These are phyloP conservation scores for Pachycephus smyrnensis DNA, from an alignment of 2,888 invertebrate species.

Conservation along the genomic window DNA sequence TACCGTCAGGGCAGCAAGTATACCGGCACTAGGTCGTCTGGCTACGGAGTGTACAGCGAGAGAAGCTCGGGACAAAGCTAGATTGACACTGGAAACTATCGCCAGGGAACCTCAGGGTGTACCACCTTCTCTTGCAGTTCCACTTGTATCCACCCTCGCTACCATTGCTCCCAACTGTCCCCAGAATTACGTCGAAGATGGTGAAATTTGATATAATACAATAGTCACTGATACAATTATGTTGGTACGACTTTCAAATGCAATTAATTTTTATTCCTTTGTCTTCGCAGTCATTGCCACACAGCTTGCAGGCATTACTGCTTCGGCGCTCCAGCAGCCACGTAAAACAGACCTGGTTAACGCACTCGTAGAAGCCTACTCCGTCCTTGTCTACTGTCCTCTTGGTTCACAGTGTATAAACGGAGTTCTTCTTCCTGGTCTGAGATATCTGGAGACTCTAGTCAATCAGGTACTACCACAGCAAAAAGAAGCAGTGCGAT, in stretches of 20 bases:
- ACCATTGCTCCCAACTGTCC: slow-evolving; percentile 73
- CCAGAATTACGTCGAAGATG: slow-evolving; percentile 70
- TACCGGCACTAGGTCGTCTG: slow-evolving; percentile 75
- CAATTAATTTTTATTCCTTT: not conserved
- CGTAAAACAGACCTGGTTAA: slow-evolving; percentile 72
- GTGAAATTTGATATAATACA: slow-evolving; percentile 55
- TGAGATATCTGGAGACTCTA: slow-evolving; percentile 69
- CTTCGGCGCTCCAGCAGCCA: slow-evolving; percentile 71
- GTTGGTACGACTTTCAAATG: not conserved
- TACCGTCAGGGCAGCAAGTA: slow-evolving; percentile 73
- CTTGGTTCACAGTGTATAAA: slow-evolving; percentile 68
- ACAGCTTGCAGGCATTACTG: slow-evolving; percentile 71
- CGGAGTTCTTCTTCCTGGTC: slow-evolving; percentile 68
- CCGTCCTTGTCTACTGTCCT: slow-evolving; percentile 71
- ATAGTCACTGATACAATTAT: slow-evolving; percentile 37
- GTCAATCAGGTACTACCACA: slow-evolving; percentile 67
- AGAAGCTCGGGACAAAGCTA: slow-evolving; percentile 71
- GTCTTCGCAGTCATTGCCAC: slow-evolving; percentile 73
- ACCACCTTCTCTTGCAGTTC: slow-evolving; percentile 67
- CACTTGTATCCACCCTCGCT: slow-evolving; percentile 74
- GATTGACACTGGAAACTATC: slow-evolving; percentile 67
- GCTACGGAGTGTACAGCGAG: slow-evolving; percentile 68
- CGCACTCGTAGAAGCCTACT: slow-evolving; percentile 75
- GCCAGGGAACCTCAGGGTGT: slow-evolving; percentile 59
- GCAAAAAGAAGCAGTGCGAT: slow-evolving; percentile 69